Evolutionary conservation across 2,888 invertebrate genomes (phyloP), one percentile per base, ranked within the genome.

Genomic region (Agonopterix arenella): DNA sequence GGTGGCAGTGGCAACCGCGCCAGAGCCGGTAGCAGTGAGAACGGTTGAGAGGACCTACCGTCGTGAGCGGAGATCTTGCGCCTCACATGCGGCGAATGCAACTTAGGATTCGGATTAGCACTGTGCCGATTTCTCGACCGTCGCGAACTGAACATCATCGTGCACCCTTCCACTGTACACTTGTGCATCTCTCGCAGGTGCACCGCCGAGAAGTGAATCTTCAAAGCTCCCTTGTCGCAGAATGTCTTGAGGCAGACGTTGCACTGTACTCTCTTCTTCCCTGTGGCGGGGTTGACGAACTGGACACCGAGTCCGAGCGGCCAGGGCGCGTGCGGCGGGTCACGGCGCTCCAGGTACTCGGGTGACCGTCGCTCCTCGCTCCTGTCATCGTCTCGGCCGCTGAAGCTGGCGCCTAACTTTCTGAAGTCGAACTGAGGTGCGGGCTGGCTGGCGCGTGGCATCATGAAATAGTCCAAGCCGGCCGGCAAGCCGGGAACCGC

Each of bases 101-200:
- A 85, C 83, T 98, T 98, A 0, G 98, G 98, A 80, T 98, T 98
- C 1, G 98, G 98, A 81, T 98, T 98, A 48, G 98, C 98, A 83
- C 97, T 97, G 88, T 98, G 98, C 28, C 98, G 92, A 75, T 98
- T 98, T 49, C 98, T 91, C 57, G 97, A 97, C 52, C 98, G 92
- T 51, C 98, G 92, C 53, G 98, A 98, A 84, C 97, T 98, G 85
- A 98, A 98, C 95, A 98, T 97, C 97, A 98, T 98, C 68, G 96
- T 98, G 86, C 98, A 98, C 41, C 98, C 98, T 73, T 96, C 96
- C 46, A 99, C 98, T 11, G 98, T 98, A 85, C 99, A 99, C 89
- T 97, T 97, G 90, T 99, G 99, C 98, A 98, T 98, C 89, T 99
- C 98, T 48, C 98, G 93, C 65, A 98, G 88, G 79, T 99, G 99